A percentile compares a stretch with the other conserved stretches of the same genome.
These are phyloP conservation scores for Caenorhabditis remanei DNA, from an alignment of 1,140 invertebrate species.

Conservation along the genomic window DNA sequence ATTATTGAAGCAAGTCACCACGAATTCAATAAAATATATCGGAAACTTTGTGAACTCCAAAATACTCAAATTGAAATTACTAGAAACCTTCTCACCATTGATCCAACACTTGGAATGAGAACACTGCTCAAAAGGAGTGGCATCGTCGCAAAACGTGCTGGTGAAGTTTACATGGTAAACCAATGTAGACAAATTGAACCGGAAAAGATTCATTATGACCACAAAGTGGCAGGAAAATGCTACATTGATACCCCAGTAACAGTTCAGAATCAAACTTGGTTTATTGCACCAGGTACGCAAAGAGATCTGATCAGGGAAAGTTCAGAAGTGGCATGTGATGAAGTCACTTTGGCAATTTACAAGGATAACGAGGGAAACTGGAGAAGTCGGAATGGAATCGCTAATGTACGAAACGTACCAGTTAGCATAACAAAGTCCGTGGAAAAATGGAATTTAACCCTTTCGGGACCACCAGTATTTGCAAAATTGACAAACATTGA, in stretches of 20 bases:
- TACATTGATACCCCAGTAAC: background rate
- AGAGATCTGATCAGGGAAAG: background rate
- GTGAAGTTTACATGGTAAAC: background rate
- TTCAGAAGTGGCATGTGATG: background rate
- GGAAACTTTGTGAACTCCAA: background rate
- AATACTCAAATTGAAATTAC: background rate
- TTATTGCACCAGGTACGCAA: background rate
- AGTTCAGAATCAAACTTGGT: background rate
- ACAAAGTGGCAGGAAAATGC: background rate
- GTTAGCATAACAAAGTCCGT: too few species aligned
- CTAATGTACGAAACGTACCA: background rate
- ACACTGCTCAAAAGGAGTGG: background rate
- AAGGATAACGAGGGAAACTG: background rate
- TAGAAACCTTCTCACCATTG: background rate
- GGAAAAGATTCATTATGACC: background rate
- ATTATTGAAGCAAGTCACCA: background rate
- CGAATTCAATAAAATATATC: slow-evolving; percentile 3
- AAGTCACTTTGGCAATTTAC: background rate
- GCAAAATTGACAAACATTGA: background rate
- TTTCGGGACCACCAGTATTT: background rate
- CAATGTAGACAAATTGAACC: background rate
- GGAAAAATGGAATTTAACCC: background rate
- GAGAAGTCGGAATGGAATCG: background rate
- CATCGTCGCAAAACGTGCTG: background rate
- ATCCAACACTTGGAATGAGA: background rate